Percentiles rank a stretch among this genome's conserved stretches.
Evolutionary conservation across 2,797 vertebrate genomes (phyloP).

Genomic region (Anabacerthia variegaticeps): DNA sequence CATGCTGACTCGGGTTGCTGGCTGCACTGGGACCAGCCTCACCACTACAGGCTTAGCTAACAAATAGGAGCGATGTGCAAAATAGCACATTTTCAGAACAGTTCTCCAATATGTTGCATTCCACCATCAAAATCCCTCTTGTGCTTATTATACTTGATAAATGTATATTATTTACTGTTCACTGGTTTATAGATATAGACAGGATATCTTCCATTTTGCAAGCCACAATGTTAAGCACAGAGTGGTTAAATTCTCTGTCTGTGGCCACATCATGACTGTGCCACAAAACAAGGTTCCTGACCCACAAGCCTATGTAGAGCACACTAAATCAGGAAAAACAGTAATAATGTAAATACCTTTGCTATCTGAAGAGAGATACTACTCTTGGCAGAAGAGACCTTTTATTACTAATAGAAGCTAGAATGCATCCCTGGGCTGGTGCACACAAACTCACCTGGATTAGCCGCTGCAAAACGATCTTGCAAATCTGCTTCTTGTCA

Average conservation of each 20-base stretch:
- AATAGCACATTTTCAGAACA: background rate
- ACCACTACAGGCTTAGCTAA: background rate
- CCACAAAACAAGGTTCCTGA: background rate
- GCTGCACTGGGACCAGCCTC: background rate
- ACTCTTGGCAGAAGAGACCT: background rate
- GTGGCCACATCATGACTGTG: fast-evolving
- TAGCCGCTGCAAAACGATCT: slow-evolving; percentile 86
- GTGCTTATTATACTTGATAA: background rate
- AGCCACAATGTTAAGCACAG: background rate
- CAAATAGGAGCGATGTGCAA: fast-evolving
- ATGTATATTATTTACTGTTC: background rate
- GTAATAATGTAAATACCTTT: background rate
- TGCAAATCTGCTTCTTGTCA: slow-evolving; percentile 94
- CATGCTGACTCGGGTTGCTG: fast-evolving
- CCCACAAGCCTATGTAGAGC: background rate
- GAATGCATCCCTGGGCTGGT: background rate
- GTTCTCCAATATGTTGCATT: background rate
- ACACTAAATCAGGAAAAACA: background rate
- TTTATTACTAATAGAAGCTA: background rate
- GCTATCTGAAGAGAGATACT: background rate
- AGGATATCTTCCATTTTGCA: background rate
- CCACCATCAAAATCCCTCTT: background rate
- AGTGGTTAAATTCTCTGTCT: background rate
- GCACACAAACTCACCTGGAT: slow-evolving; percentile 84
- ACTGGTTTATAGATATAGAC: background rate